Evolutionary conservation across 2,113 vertebrate species (phyloP).

Genomic region (Chionodraco myersi): DNA sequence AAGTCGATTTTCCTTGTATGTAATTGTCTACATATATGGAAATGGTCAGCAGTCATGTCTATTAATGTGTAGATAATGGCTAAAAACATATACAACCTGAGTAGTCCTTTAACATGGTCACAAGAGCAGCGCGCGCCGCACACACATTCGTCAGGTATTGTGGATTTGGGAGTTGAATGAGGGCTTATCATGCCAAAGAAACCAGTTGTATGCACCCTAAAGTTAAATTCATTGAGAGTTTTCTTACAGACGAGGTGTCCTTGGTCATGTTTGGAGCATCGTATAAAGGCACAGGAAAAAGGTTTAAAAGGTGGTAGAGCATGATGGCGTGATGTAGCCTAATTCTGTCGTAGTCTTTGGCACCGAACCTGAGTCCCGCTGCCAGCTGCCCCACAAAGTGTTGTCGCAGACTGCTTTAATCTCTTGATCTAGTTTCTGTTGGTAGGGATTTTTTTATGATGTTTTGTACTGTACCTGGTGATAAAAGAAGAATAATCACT

Average conservation of each 20-base stretch:
- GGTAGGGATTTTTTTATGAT: conserved; percentile 40
- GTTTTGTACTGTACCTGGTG: conserved; percentile 74
- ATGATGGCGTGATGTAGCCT: conserved; percentile 17
- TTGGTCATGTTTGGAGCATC: conserved; percentile 30
- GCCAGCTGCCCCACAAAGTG: conserved; percentile 30
- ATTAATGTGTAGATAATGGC: conserved; percentile 17
- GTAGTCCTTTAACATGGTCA: conserved; percentile 10
- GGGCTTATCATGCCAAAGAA: conserved; percentile 55
- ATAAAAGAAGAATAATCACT: conserved; percentile 64
- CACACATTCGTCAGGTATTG: conserved; percentile 24
- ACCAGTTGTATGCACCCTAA: conserved; percentile 26
- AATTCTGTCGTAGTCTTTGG: conserved; percentile 14
- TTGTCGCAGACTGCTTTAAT: conserved; percentile 37
- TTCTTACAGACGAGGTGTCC: conserved; percentile 24
- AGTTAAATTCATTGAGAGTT: conserved; percentile 21
- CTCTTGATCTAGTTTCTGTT: conserved; percentile 54
- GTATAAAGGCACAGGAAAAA: conserved; percentile 55
- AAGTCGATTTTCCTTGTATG: conserved; percentile 5
- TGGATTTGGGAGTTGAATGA: conserved; percentile 31
- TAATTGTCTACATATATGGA: neutral
- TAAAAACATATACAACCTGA: neutral
- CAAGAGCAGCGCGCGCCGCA: neutral
- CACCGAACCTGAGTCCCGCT: conserved; percentile 13
- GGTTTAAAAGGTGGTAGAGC: conserved; percentile 15
- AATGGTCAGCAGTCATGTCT: conserved; percentile 20